Evolutionary conservation across 2,797 vertebrate species (phyloP).

Genomic region (Todus mexicanus): DNA sequence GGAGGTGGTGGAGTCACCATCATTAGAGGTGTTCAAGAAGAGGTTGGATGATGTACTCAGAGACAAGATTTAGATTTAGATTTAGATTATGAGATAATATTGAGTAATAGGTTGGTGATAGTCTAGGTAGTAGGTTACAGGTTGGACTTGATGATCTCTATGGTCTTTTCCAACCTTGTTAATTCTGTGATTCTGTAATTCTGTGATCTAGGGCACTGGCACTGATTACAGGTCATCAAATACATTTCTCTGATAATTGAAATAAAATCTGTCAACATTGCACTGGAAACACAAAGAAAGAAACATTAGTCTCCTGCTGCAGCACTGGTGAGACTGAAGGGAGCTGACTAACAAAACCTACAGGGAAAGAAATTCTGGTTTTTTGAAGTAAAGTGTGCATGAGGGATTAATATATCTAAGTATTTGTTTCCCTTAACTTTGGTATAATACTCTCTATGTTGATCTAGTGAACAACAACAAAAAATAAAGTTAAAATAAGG

Average conservation of each 20-base stretch:
- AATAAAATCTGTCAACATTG: not conserved
- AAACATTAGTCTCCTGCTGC: not conserved
- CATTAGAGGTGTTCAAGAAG: too few relatives aligned
- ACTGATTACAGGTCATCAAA: not conserved
- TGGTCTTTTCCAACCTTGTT: too few relatives aligned
- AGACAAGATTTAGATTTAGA: too few relatives aligned
- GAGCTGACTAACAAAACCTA: not conserved
- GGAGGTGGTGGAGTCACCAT: too few relatives aligned
- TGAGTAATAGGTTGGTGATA: too few relatives aligned
- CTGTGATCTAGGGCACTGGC: not conserved
- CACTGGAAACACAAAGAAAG: not conserved
- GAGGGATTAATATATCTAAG: conserved; percentile 29
- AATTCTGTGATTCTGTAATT: too few relatives aligned
- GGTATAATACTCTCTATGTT: not conserved
- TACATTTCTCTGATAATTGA: not conserved
- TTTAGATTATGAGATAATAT: too few relatives aligned
- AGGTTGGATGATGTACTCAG: too few relatives aligned
- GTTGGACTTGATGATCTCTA: too few relatives aligned
- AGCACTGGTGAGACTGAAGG: not conserved
- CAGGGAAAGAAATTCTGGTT: not conserved
- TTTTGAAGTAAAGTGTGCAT: not conserved
- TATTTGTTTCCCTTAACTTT: conserved; percentile 16
- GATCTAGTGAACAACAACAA: conserved; percentile 46
- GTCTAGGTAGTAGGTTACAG: too few relatives aligned
- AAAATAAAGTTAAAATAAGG: conserved; percentile 56